Base-by-base conservation (phyloP, 2,797 vertebrate genomes). In the Galago senegalensis region DNA sequence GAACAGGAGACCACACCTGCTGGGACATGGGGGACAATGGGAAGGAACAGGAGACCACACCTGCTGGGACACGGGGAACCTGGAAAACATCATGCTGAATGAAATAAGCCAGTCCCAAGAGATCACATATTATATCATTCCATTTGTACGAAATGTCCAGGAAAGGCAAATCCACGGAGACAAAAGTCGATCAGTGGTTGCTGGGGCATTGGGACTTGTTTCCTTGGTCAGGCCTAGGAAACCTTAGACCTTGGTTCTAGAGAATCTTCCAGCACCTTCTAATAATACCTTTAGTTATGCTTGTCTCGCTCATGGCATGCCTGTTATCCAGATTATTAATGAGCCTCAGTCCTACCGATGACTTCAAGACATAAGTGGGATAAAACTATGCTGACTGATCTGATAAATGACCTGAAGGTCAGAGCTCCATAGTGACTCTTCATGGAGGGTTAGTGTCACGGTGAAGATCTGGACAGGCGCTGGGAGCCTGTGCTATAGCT, bases 391-490 rank as follows among this genome's bases (percentile, higher is more conserved):
- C 14, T 40, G 61, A 58, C 21, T 2, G 27, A 37, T n/a, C 21
- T 2, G 27, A 37, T 27, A 25, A 2, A 20, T 8, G 53, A 69
- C 67, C 43, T 46, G n/a, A 16, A 3, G 17, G 3, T 31, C 53
- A 46, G 87, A n/a, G n/a, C 29, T 65, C 58, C 43, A 31, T 43
- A 9, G 3, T 8, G 60, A 46, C 53, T 11, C 29, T 46, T 31
- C 31, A 5, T 0, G 5, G 34, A 73, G 25, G 49, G 12, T 7
- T 1, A 1, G 40, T 4, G 13, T 58, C 25, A 23, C 0, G 18
- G 31, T 13, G 63, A 11, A 8, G 81, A 70, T 20, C 27, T 11
- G 65, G 63, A 40, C 56, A 40, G 16, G 18, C 27, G 37, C 37
- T 27, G 2, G 31, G 3, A 87, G 91, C 14, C 16, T 7, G 31